phyloP scores from a whole-genome alignment of 1,140 invertebrate species.

The Ptiloglossa arizonensis region DNA sequence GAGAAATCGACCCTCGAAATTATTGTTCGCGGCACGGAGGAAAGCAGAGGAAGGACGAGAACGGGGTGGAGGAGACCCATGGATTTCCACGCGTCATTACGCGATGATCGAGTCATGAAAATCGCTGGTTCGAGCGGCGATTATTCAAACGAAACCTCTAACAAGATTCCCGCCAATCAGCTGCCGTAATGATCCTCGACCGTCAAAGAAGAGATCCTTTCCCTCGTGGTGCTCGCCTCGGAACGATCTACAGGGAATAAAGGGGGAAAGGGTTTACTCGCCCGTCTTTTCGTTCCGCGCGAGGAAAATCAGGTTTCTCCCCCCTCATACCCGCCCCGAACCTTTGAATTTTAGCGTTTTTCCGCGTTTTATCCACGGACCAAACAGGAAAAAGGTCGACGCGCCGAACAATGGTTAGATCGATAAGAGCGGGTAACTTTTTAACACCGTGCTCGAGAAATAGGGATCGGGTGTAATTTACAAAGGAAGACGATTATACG shows the following conservation, averaged over 20 bases:
- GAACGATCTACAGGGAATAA: constrained; percentile 45
- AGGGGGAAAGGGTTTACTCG: constrained; percentile 40
- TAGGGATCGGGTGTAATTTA: no score
- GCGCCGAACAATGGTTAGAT: no score
- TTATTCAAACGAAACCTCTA: constrained; percentile 81
- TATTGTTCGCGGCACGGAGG: constrained; percentile 66
- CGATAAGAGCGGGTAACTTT: no score
- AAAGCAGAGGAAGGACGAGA: constrained; percentile 42
- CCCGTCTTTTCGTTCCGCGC: constrained; percentile 38
- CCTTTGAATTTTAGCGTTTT: not conserved
- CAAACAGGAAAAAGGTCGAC: no score
- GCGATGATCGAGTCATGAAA: constrained; percentile 79
- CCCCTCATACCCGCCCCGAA: no score
- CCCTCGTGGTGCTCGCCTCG: constrained; percentile 25
- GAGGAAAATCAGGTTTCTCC: constrained; percentile 18
- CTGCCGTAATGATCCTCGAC: constrained; percentile 72
- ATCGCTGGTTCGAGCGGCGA: constrained; percentile 76
- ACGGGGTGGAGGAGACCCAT: constrained; percentile 16
- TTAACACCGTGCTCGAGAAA: no score
- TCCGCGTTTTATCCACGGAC: no score
- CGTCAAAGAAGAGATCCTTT: constrained; percentile 57
- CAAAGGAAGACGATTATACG: no score
- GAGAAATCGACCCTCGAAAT: constrained; percentile 59
- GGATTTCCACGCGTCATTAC: constrained; percentile 80
- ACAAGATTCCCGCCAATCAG: constrained; percentile 80